phyloP scores from a whole-genome alignment of 2,888 invertebrate genomes.

The Norana najaformis region DNA sequence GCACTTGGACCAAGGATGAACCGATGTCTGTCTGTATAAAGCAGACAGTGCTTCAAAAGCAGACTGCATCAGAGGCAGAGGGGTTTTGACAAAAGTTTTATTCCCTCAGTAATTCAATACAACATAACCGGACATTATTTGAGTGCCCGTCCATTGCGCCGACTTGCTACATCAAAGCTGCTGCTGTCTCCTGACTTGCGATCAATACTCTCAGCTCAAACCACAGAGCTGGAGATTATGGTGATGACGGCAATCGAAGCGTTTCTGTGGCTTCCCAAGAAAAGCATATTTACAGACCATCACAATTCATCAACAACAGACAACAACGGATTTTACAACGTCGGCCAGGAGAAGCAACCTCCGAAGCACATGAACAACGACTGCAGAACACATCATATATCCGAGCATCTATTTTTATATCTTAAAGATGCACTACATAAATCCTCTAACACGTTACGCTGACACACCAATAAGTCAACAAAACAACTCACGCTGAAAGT shows the following conservation, averaged over 20 bases:
- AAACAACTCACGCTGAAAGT: background rate
- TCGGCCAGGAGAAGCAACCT: background rate
- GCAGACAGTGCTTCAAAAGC: background rate
- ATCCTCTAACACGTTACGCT: background rate
- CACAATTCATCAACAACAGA: background rate
- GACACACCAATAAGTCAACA: too few species aligned
- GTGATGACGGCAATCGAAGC: background rate
- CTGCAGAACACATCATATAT: background rate
- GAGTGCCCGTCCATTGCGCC: background rate
- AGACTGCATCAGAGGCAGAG: background rate
- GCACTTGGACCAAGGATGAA: background rate
- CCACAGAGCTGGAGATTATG: background rate
- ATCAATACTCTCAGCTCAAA: background rate
- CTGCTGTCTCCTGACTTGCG: background rate
- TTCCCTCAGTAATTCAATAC: background rate
- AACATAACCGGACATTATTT: background rate
- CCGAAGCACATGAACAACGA: background rate
- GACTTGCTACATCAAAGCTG: background rate
- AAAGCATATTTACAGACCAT: slow-evolving; percentile 1
- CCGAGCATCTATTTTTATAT: background rate
- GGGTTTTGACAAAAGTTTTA: background rate
- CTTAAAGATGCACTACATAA: background rate
- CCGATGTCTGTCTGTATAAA: too few species aligned
- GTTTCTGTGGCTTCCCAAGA: background rate
- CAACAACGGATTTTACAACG: background rate